Conservation (phyloP, 2,888 invertebrate species). For the Syritta pipiens region DNA sequence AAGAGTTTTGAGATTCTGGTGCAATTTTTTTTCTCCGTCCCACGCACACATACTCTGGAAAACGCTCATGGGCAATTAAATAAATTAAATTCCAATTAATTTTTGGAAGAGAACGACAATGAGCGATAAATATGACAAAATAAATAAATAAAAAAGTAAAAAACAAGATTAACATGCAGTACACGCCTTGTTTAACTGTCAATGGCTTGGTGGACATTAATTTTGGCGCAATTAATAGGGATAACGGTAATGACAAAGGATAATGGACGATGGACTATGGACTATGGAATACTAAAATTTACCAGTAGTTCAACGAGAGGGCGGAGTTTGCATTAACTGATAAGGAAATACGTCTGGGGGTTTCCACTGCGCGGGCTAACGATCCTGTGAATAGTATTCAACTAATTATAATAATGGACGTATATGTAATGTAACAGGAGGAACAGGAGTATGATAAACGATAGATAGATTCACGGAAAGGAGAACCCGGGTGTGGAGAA, state of each 20-base stretch:
- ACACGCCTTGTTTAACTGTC: slow-evolving; percentile 28
- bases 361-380: no score
- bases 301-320: no score
- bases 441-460: no score
- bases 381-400: no score
- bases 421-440: no score
- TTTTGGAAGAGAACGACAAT: slow-evolving; percentile 18
- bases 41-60: slow-evolving; percentile 3
- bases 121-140: slow-evolving; percentile 4
- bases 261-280: not conserved
- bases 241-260: not conserved
- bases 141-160: not conserved
- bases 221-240: slow-evolving; percentile 24
- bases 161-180: no score
- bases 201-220: slow-evolving; percentile 17
- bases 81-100: slow-evolving; percentile 57
- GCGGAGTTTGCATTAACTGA: no score
- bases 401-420: no score
- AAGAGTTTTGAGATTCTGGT: not conserved
- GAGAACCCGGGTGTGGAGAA: no score
- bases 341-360: no score
- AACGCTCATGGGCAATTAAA: slow-evolving; percentile 30
- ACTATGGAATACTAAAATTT: not conserved
- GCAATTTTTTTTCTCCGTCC: slow-evolving; percentile 3
- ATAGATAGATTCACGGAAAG: no score